Base-by-base conservation (phyloP, 2,113 vertebrate genomes). In the Otocyon megalotis region DNA sequence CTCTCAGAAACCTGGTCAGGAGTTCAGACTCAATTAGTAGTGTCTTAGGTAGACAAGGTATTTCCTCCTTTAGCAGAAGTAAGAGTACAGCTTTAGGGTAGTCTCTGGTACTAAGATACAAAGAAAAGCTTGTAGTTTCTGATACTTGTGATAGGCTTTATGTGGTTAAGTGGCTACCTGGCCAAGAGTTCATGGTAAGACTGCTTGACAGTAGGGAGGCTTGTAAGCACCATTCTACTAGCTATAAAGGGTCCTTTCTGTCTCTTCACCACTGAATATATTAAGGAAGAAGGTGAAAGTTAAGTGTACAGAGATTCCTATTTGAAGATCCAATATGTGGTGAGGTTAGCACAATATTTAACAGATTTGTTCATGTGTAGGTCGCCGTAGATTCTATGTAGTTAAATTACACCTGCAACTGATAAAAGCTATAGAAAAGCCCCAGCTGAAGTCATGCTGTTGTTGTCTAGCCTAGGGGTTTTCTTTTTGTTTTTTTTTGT, bases 61-160 rank as follows among this genome's bases (percentile, higher is more conserved):
- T 43, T 81, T 88, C n/a, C 53, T 76, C 54, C 26, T 65, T 79
- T 69, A 86, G 30, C 35, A 88, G 43, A 71, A 74, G 53, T 77
- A 35, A 90, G 82, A 37, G 32, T 82, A 19, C 22, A 37, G 48
- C 30, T 90, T 74, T 81, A 53, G 86, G 86, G 72, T 87, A 26
- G 14, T 79, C 20, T 37, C 58, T 65, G 32, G 12, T 50, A 63
- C 37, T 35, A 54, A 54, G 0, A 10, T 28, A 87, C 32, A 43
- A 16, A 54, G 24, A 90, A 93, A 93, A 82, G 43, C 58, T 56
- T 71, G 30, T 72, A 50, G 22, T 95, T 96, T n/a, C 54, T 84
- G 77, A 71, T 87, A 35, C 71, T 56, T 56, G 60, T 56, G 76
- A 79, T 85, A 65, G 72, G 19, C 50, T 85, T 67, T 85, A 62